These are phyloP conservation scores for Takifugu ocellatus DNA, from an alignment of 2,797 vertebrate genomes.

Conservation along the genomic window DNA sequence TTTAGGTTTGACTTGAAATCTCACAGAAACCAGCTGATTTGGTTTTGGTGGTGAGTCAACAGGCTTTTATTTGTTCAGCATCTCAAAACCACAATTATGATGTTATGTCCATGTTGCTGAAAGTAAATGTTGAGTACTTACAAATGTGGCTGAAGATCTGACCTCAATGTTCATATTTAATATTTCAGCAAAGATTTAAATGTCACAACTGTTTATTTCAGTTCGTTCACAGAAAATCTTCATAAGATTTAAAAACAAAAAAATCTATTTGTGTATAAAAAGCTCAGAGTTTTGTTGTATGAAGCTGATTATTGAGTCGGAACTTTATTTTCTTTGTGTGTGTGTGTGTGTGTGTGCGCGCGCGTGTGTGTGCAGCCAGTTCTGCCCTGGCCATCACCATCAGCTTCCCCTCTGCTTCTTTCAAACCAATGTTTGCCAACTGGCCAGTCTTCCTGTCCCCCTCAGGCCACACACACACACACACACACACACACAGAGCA, in stretches of 20 bases:
- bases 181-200: too few species aligned
- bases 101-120: constrained; percentile 34
- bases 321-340: constrained; percentile 17
- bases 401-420: constrained; percentile 53
- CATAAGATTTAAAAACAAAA: too few species aligned
- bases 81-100: constrained; percentile 33
- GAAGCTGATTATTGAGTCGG: not conserved
- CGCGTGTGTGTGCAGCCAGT: constrained; percentile 30
- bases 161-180: too few species aligned
- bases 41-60: constrained; percentile 21
- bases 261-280: too few species aligned
- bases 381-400: constrained; percentile 43
- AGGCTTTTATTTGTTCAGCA: constrained; percentile 34
- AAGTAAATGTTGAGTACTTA: not conserved
- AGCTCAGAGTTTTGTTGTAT: not conserved
- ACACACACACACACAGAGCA: constrained; percentile 25
- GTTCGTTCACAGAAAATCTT: too few species aligned
- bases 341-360: constrained; percentile 18
- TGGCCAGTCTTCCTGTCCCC: constrained; percentile 59
- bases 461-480: constrained; percentile 6
- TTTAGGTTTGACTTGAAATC: constrained; percentile 10
- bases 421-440: constrained; percentile 67
- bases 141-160: not conserved
- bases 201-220: too few species aligned
- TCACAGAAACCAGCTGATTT: constrained; percentile 29